A percentile compares a stretch with the other conserved stretches of the same genome.
These are phyloP conservation scores for Nesogale talazaci DNA, from an alignment of 2,113 vertebrate species.

Conservation along the genomic window DNA sequence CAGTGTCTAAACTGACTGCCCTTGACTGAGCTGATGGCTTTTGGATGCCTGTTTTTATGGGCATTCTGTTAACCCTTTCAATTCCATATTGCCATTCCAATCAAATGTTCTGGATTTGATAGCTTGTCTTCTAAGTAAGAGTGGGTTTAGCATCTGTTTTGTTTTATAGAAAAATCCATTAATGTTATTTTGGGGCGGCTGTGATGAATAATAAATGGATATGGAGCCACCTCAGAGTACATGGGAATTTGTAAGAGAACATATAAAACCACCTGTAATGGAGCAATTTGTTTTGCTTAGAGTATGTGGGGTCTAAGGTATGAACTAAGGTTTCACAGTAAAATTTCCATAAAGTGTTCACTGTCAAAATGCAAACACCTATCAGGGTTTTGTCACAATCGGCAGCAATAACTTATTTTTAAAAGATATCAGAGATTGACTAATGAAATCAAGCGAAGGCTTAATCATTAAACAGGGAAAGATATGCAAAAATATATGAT, in stretches of 20 bases:
- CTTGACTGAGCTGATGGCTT: background rate
- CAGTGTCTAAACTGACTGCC: background rate
- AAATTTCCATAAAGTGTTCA: conserved; percentile 43
- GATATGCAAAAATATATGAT: background rate
- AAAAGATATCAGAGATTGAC: background rate
- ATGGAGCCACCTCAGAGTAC: conserved; percentile 44
- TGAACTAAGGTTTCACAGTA: conserved; percentile 30
- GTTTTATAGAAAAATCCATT: conserved; percentile 72
- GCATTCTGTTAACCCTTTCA: background rate
- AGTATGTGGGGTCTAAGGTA: conserved; percentile 14
- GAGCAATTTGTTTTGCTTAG: conserved; percentile 22
- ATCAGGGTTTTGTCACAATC: conserved; percentile 12
- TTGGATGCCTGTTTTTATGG: background rate
- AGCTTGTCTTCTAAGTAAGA: conserved; percentile 41
- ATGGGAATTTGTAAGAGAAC: conserved; percentile 53
- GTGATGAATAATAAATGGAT: conserved; percentile 59
- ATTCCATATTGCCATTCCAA: conserved; percentile 23
- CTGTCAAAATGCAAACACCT: conserved; percentile 39
- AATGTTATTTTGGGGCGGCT: conserved; percentile 54
- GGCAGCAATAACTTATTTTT: conserved; percentile 23
- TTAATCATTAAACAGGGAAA: background rate
- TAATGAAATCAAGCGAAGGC: background rate
- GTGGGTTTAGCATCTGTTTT: conserved; percentile 39
- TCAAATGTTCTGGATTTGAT: conserved; percentile 35
- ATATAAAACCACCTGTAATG: conserved; percentile 17